A percentile compares a stretch with the other conserved stretches of the same genome.
Conservation (phyloP, 2,113 vertebrate species). For the Anser brachyrhynchus region DNA sequence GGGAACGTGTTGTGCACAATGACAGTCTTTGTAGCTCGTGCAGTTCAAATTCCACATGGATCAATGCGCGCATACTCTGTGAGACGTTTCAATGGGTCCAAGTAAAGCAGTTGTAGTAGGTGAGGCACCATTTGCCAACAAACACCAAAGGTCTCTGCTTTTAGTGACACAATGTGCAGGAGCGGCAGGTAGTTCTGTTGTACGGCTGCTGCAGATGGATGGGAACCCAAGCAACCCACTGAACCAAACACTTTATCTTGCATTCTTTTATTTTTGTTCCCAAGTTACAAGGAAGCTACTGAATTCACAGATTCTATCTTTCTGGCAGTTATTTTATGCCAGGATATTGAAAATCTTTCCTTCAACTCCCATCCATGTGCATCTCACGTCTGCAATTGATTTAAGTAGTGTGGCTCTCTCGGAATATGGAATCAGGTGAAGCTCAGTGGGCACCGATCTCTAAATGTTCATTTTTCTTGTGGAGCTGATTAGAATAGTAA, state of each 20-base stretch:
- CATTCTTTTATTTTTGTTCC: not conserved
- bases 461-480: not conserved
- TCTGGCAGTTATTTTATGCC: not conserved
- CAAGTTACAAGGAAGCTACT: not conserved
- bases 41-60: not conserved
- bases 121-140: not conserved
- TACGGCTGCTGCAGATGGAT: not conserved
- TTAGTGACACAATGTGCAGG: rapidly evolving
- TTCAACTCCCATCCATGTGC: not conserved
- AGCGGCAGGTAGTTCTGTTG: not conserved
- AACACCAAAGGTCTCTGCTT: not conserved
- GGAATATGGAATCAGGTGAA: not conserved
- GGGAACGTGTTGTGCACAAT: not conserved
- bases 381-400: not conserved
- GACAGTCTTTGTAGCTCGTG: not conserved
- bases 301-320: not conserved
- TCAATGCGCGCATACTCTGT: not conserved
- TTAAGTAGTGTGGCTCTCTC: not conserved
- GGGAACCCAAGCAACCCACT: not conserved
- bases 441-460: not conserved
- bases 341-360: not conserved
- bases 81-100: not conserved
- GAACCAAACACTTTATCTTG: not conserved
- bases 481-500: not conserved
- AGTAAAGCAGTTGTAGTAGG: not conserved